phyloP scores from a whole-genome alignment of 64 coral and sea anemone species.

The Trachythela sp. region DNA sequence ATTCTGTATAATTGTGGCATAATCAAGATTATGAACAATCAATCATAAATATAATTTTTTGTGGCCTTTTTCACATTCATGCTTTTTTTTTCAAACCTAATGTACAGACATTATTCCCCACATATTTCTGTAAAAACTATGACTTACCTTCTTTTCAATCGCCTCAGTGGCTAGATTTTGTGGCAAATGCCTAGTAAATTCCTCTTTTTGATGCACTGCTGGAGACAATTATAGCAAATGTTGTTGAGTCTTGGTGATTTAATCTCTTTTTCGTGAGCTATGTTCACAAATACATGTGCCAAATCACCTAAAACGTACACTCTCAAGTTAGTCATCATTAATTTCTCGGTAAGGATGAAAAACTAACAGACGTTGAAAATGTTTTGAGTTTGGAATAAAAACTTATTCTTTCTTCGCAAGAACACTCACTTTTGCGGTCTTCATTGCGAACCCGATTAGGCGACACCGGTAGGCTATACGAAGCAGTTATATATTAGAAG shows the following conservation, averaged over 20 bases:
- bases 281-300: slow-evolving; percentile 27
- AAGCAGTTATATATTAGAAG: too few species aligned
- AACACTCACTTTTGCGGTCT: slow-evolving; percentile 14
- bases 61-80: slow-evolving; percentile 27
- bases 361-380: slow-evolving; percentile 30
- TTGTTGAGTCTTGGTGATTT: slow-evolving; percentile 22
- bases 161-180: slow-evolving; percentile 29
- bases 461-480: too few species aligned
- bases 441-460: slow-evolving; percentile 32
- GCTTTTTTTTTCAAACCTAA: slow-evolving; percentile 37
- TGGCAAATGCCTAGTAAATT: slow-evolving; percentile 36
- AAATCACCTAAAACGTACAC: background rate
- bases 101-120: background rate
- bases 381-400: slow-evolving; percentile 40
- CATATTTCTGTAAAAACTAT: background rate
- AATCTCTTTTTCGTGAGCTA: slow-evolving; percentile 40
- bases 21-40: too few species aligned
- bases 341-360: slow-evolving; percentile 7
- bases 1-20: too few species aligned
- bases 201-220: slow-evolving; percentile 37
- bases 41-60: too few species aligned
- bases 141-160: slow-evolving; percentile 27
- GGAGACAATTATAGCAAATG: slow-evolving; percentile 34
- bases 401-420: too few species aligned
- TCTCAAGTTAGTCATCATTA: background rate